A percentile compares a stretch with the other conserved stretches of the same genome.
Evolutionary conservation across 2,797 vertebrate genomes (phyloP).

Genomic region (Xenentodon cancila): DNA sequence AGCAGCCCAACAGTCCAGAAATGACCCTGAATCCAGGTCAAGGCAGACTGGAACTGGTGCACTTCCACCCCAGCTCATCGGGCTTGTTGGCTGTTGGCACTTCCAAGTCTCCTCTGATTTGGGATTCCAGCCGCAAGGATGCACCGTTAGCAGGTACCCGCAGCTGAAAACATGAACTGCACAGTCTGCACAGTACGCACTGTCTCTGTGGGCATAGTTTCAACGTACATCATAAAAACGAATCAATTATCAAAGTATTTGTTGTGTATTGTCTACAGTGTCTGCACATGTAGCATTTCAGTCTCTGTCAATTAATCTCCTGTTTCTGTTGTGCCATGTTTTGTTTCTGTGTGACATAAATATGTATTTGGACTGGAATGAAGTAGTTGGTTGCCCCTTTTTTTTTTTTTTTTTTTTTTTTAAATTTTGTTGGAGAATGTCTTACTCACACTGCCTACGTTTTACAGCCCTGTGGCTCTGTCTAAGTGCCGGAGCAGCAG

Average conservation of each 20-base stretch:
- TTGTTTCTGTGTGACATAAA: constrained; percentile 53
- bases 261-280: constrained; percentile 41
- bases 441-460: constrained; percentile 74
- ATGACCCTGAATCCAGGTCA: constrained; percentile 78
- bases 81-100: constrained; percentile 82
- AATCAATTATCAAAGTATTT: constrained; percentile 26
- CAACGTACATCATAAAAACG: constrained; percentile 14
- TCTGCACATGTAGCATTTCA: constrained; percentile 50
- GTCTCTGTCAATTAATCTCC: constrained; percentile 64
- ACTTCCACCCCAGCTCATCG: constrained; percentile 90
- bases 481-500: constrained; percentile 77
- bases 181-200: background rate
- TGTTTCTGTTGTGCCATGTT: constrained; percentile 48
- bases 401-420: too few relatives aligned
- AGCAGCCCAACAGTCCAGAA: constrained; percentile 68
- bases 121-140: constrained; percentile 83
- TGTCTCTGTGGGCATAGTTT: constrained; percentile 4
- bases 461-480: constrained; percentile 81
- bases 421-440: constrained; percentile 58
- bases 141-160: constrained; percentile 85
- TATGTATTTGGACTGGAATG: constrained; percentile 30
- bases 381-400: constrained; percentile 47
- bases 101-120: constrained; percentile 77
- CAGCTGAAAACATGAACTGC: background rate
- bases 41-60: constrained; percentile 79